Percentiles rank a stretch among this genome's conserved stretches.
Evolutionary conservation across 2,113 vertebrate species (phyloP).

Genomic region (Pitta sordida): DNA sequence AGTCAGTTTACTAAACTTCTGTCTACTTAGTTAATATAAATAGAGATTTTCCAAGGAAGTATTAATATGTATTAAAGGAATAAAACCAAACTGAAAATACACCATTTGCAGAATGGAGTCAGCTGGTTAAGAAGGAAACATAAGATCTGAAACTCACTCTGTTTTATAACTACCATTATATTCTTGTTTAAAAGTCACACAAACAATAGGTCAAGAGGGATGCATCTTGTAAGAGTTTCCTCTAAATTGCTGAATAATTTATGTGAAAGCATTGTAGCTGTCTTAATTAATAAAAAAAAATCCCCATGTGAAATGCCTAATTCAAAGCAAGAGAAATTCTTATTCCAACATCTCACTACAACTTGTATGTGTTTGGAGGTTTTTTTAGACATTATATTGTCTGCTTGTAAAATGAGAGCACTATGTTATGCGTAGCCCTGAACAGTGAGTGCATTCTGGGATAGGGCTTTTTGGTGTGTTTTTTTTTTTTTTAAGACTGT

Average conservation of each 20-base stretch:
- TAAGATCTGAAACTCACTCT: background rate
- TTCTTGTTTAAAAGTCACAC: background rate
- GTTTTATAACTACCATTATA: background rate
- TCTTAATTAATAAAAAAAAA: constrained; percentile 54
- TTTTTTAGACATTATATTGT: background rate
- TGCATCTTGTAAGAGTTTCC: constrained; percentile 32
- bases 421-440: background rate
- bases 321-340: constrained; percentile 2
- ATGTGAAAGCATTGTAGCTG: constrained; percentile 27
- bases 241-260: constrained; percentile 60
- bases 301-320: background rate
- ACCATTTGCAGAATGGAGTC: background rate
- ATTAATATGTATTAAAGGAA: background rate
- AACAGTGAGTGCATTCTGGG: background rate
- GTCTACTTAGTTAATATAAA: background rate
- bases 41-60: background rate
- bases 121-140: background rate
- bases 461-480: fast-evolving
- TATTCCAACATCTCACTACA: background rate
- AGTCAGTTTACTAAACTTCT: background rate
- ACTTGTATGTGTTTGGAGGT: background rate
- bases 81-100: background rate
- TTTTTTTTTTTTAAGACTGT: too few relatives aligned
- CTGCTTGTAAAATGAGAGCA: background rate
- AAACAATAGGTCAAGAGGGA: background rate